A percentile compares a stretch with the other conserved stretches of the same genome.
These are phyloP conservation scores for Atlantisia rogersi DNA, from an alignment of 2,113 vertebrate genomes.

Conservation along the genomic window DNA sequence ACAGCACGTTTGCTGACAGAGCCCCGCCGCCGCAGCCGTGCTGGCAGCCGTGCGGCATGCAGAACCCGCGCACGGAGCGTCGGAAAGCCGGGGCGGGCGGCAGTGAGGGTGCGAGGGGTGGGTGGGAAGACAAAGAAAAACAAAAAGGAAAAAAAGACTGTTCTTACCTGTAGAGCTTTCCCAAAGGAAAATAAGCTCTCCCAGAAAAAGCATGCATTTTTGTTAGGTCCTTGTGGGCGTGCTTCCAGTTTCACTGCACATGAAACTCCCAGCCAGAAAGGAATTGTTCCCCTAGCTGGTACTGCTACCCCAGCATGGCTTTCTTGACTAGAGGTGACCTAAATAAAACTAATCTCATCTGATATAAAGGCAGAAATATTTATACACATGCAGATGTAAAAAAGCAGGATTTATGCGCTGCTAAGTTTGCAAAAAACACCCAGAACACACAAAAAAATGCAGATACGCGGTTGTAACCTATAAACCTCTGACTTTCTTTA, in stretches of 20 bases:
- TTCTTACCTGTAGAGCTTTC: neutral
- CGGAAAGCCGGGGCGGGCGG: rapidly evolving
- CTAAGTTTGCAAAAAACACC: neutral
- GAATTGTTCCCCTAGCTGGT: neutral
- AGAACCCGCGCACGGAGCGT: rapidly evolving
- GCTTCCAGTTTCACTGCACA: neutral
- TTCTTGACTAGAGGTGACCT: neutral
- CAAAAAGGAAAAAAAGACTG: rapidly evolving
- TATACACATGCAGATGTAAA: neutral
- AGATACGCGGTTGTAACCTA: neutral
- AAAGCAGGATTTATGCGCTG: neutral
- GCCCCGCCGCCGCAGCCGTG: neutral
- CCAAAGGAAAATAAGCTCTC: neutral
- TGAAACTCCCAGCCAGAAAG: neutral
- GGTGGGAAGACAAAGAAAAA: too few species aligned
- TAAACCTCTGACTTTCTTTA: neutral
- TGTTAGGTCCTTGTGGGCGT: neutral
- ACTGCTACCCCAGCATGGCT: neutral
- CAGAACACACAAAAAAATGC: neutral
- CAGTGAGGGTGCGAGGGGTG: too few species aligned
- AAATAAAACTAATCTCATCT: constrained; percentile 13
- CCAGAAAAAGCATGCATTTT: neutral
- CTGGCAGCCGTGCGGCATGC: neutral
- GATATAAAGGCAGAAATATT: constrained; percentile 11
- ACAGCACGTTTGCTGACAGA: neutral